Base-by-base conservation (phyloP, 2,797 vertebrate genomes). In the Ctenopoma multispine region DNA sequence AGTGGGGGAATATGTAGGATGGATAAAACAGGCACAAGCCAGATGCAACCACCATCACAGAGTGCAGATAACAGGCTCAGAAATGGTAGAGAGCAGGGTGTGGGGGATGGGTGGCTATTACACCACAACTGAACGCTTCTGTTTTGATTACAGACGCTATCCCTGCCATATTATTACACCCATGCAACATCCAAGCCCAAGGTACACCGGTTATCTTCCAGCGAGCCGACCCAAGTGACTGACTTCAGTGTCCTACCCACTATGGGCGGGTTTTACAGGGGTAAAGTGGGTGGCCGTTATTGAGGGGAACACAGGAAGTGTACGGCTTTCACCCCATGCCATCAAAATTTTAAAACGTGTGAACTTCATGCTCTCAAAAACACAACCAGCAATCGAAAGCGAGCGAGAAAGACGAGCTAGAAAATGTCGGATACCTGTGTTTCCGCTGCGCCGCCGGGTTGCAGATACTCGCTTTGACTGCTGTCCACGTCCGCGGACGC, bases 401-500 rank as follows among this genome's bases (percentile, higher is more conserved):
- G 89, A 88, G 77, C 68, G 58, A 84, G 57, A 85, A 77, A 89
- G 88, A 89, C 86, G 88, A 89, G 83, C 80, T 83, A 84, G 72
- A 84, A 84, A 86, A 88, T 87, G 80, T 85, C 75, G 91, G 86
- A 85, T 95, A 95, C 95, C 95, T 96, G 93, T 82, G 94, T 94
- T 85, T 95, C 93, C 90, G 92, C 89, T 67, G 90, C 92, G 88
- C 90, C 93, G 87, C 93, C 92, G 88, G 95, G 90, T 92, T 96
- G 95, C 93, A 98, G 93, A 94, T 97, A 98, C 82, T 97, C 96
- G 94, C 94, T 95, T 93, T 97, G 95, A 94, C 96, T 94, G 95
- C 96, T 95, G 96, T 99, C 97, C 95, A 98, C 96, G 95, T 99
- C 97, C 94, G 98, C 95, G 96, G 97, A 97, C 96, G 97, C 96